phyloP scores from a whole-genome alignment of 2,113 vertebrate genomes.

The Dolichotis patagonum region DNA sequence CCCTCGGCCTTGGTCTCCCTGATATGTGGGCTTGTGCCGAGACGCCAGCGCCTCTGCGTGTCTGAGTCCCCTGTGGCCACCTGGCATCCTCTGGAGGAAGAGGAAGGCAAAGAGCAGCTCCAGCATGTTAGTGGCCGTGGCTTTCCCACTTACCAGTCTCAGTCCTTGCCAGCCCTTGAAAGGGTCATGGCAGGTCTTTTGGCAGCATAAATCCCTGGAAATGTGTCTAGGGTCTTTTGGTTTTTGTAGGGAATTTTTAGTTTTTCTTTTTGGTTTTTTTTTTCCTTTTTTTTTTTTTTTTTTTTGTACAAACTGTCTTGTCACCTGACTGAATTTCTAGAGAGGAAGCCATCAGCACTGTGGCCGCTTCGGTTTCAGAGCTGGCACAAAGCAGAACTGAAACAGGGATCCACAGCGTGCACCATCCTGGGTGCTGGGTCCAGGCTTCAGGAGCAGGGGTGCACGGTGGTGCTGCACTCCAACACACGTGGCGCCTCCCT shows the following conservation, averaged over 20 bases:
- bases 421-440: background rate
- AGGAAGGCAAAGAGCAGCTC: background rate
- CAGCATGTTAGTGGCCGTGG: rapidly evolving
- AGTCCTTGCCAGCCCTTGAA: background rate
- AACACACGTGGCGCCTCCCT: rapidly evolving
- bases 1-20: rapidly evolving
- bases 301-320: background rate
- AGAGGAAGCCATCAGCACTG: background rate
- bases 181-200: background rate
- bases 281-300: background rate
- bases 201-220: background rate
- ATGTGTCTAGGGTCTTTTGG: rapidly evolving
- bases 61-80: background rate
- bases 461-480: rapidly evolving
- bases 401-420: rapidly evolving
- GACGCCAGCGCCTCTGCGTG: rapidly evolving
- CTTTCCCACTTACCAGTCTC: background rate
- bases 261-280: background rate
- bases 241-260: background rate
- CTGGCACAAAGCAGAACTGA: background rate
- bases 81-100: background rate
- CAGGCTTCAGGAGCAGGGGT: rapidly evolving
- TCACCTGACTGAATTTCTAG: background rate
- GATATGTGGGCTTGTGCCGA: rapidly evolving
- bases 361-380: background rate